phyloP scores from a whole-genome alignment of 1,140 invertebrate species.

The Copidosoma floridanum region DNA sequence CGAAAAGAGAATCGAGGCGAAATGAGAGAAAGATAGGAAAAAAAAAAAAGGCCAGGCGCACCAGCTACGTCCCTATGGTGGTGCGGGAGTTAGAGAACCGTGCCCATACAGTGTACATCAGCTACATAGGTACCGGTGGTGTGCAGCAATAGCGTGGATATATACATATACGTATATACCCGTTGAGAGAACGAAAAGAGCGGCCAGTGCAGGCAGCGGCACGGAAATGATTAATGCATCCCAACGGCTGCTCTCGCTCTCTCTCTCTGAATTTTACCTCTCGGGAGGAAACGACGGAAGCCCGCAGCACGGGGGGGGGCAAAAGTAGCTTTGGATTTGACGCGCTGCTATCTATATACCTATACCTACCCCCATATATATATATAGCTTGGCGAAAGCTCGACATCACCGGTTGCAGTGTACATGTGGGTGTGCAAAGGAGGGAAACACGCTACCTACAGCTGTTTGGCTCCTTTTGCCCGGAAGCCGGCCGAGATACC shows the following conservation, averaged over 20 bases:
- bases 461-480: background rate
- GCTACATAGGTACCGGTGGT: too few relatives aligned
- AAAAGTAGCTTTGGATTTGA: constrained; percentile 12
- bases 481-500: constrained; percentile 5
- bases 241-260: background rate
- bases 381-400: too few relatives aligned
- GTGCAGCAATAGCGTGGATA: too few relatives aligned
- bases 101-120: too few relatives aligned
- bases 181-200: too few relatives aligned
- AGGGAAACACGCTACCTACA: constrained; percentile 1
- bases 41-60: background rate
- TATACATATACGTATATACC: too few relatives aligned
- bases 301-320: too few relatives aligned
- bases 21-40: constrained; percentile 7
- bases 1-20: constrained; percentile 2
- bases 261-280: background rate
- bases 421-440: background rate
- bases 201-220: constrained; percentile 3
- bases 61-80: too few relatives aligned
- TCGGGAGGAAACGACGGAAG: too few relatives aligned
- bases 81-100: background rate
- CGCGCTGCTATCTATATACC: too few relatives aligned
- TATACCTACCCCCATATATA: too few relatives aligned
- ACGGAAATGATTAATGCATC: constrained; percentile 22
- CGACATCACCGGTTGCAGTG: background rate